Base-by-base conservation (phyloP, 2,113 vertebrate species). In the Cyanoliseus patagonus region DNA sequence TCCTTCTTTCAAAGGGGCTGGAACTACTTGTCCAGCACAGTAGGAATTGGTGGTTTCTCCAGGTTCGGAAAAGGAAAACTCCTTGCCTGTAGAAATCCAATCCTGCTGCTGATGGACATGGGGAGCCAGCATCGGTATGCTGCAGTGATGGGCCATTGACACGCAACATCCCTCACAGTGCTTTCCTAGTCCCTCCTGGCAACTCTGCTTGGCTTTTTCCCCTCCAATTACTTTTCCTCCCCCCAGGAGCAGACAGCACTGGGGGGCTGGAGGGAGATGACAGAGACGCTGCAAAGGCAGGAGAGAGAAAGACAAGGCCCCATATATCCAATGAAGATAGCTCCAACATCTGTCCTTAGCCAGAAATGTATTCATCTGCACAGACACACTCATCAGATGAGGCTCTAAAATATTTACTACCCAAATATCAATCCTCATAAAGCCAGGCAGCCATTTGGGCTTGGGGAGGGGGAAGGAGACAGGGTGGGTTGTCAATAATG, bases 391-490 rank as follows among this genome's bases (percentile, higher is more conserved):
- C 86, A 59, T 94, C 72, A 74, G 95, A 96, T 92, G 95, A 96
- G 94, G 92, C 91, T 94, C 94, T 96, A 95, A 97, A 96, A 96
- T 96, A 97, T 97, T 97, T 96, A 97, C 95, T 95, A 94, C 83
- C 94, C 94, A 96, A 94, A 95, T 95, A 97, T 97, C 97, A 97
- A 97, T 97, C 95, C 95, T 95, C 95, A 96, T 97, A 96, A 97
- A 97, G 95, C 12, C 1, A 91, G 95, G 82, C 87, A 96, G 87
- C 87, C 93, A 89, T 94, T 86, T 57, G 95, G 91, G 78, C 90
- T 79, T 5, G 3, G 82, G 90, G 78, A 91, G 90, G 87, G 93
- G 83, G 92, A 94, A 94, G 90, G 74, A 95, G 86, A 75, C 0
- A 1, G 86, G 93, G 84, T 0, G 19, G 95, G 87, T 92, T 95